Conservation (phyloP, 2,113 vertebrate genomes). For the Heterocephalus glaber region DNA sequence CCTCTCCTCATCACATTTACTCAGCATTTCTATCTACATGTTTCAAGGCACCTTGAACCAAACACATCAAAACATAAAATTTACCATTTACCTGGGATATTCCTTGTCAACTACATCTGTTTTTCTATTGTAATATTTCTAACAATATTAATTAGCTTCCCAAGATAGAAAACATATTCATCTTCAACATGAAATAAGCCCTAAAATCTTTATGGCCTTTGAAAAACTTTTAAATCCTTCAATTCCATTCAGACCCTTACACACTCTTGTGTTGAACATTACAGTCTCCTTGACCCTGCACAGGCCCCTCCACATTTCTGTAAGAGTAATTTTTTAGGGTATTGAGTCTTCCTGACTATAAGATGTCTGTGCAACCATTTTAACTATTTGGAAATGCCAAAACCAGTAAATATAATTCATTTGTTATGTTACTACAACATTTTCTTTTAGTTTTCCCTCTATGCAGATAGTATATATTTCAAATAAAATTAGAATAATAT, state of each 20-base stretch:
- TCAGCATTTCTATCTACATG: neutral
- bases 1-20: neutral
- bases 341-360: neutral
- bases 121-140: neutral
- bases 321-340: neutral
- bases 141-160: neutral
- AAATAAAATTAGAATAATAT: neutral
- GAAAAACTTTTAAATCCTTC: neutral
- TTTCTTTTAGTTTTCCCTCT: neutral
- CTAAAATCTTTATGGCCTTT: neutral
- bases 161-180: neutral
- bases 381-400: neutral
- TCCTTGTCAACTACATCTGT: neutral
- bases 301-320: neutral
- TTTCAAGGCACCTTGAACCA: neutral
- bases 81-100: neutral
- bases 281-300: neutral
- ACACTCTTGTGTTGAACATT: neutral
- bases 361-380: neutral
- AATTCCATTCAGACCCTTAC: neutral
- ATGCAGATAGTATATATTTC: neutral
- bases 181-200: neutral
- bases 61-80: neutral
- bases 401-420: neutral
- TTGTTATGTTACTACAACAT: neutral